Evolutionary conservation across 2,797 vertebrate genomes (phyloP), one percentile per base, ranked within the genome.

Genomic region (Mormyrops attenuatus): DNA sequence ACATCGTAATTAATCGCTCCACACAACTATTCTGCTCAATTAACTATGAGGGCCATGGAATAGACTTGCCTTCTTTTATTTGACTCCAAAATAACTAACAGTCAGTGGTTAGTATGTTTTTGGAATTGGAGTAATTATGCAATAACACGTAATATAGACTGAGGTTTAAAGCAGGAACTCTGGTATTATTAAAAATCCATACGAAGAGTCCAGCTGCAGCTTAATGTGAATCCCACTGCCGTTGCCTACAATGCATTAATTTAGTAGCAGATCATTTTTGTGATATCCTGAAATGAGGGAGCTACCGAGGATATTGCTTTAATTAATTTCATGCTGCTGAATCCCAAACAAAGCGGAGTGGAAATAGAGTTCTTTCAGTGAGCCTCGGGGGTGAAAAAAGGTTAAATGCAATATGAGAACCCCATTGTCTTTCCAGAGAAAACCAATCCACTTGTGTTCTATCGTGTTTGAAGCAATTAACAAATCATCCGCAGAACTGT

Each of bases 1-100:
- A 96, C 94, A 96, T 95, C 94, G 96, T 95, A 96, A 96, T 96
- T 96, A 96, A 96, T 96, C 95, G 95, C 93, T 93, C 77, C 92
- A 93, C 94, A 95, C 95, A 96, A 95, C 94, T 94, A 95, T 95
- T 96, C 94, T 94, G 94, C 95, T 96, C 95, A 95, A 95, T 95
- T 95, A 95, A 95, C 94, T 94, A 95, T 93, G 92, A 92, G 94
- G 94, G 93, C 93, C 53, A 93, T 93, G 93, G 85, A 88, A 88
- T 47, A 88, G 44, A 88, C 57, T 88, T n/a, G n/a, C n/a, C 34
- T 57, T 34, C 50, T 34, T 87, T 57, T 55, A 87, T 38, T 20
- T 30, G 17, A 41, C 26, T 41, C 20, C 57, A 66, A 66, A 66
- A 88, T 50, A 85, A 85, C 49, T 52, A 57, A 38, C 15, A 55